A percentile compares a stretch with the other conserved stretches of the same genome.
Evolutionary conservation across 2,888 invertebrate genomes (phyloP).

Genomic region (Clusia tigrina): DNA sequence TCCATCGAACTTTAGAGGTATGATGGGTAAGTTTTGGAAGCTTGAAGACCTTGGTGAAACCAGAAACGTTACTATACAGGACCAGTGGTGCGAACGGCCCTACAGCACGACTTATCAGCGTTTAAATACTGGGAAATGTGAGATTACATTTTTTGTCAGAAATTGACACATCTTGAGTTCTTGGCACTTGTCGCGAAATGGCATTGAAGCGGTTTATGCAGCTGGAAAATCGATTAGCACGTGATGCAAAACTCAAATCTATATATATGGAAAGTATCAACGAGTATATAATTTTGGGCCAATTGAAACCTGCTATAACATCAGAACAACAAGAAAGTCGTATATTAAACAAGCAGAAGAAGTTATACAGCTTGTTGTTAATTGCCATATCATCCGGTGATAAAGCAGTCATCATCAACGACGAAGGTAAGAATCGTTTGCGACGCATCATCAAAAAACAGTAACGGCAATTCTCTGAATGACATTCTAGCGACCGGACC

Average conservation of each 20-base stretch:
- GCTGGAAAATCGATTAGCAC: constrained; percentile 14
- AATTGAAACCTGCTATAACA: constrained; percentile 14
- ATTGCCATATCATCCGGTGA: constrained; percentile 19
- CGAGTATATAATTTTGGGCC: constrained; percentile 14
- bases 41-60: constrained; percentile 3
- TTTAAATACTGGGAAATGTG: not conserved
- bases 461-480: constrained; percentile 27
- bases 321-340: constrained; percentile 15
- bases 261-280: constrained; percentile 9
- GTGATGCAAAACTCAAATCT: constrained; percentile 3
- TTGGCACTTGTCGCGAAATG: constrained; percentile 9
- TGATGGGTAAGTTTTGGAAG: constrained; percentile 10
- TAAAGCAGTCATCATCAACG: constrained; percentile 9
- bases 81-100: too few species aligned
- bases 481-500: constrained; percentile 19
- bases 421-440: constrained; percentile 30
- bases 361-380: constrained; percentile 8
- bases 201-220: constrained; percentile 17
- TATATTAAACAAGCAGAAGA: too few species aligned
- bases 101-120: not conserved
- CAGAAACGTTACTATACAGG: too few species aligned
- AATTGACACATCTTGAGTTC: too few species aligned
- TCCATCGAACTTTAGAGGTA: too few species aligned
- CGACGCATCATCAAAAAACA: constrained; percentile 48
- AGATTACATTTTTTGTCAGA: constrained; percentile 10